phyloP scores from a whole-genome alignment of 2,113 vertebrate genomes.

The Neodontobutis hainanensis region DNA sequence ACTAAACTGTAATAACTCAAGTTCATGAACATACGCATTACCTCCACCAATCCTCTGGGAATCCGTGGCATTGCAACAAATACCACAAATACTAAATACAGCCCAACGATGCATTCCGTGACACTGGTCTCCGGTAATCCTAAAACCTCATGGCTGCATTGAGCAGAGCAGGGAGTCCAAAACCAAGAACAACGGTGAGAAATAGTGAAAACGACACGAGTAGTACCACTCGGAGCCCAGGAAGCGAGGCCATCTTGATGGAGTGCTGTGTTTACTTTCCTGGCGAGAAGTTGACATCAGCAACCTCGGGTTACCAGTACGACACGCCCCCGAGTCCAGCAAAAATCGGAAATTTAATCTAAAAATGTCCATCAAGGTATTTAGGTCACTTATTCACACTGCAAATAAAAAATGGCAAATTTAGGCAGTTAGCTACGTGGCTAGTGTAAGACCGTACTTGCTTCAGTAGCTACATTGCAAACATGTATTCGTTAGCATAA shows the following conservation, averaged over 20 bases:
- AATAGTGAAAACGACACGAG: conserved; percentile 70
- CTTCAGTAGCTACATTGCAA: too few species aligned
- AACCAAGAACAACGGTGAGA: conserved; percentile 76
- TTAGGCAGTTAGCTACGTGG: too few species aligned
- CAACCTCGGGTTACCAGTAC: background rate
- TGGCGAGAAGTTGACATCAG: background rate
- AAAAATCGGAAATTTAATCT: too few species aligned
- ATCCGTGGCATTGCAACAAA: conserved; percentile 74
- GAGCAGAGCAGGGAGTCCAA: conserved; percentile 74
- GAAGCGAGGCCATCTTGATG: conserved; percentile 67
- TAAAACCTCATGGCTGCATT: conserved; percentile 49
- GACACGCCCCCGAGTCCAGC: conserved; percentile 29
- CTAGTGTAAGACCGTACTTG: too few species aligned
- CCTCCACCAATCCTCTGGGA: conserved; percentile 78
- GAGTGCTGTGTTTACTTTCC: conserved; percentile 47
- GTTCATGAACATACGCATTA: conserved; percentile 32
- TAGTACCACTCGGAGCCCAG: conserved; percentile 21
- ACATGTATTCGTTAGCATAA: too few species aligned
- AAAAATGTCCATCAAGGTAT: too few species aligned
- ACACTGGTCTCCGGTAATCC: conserved; percentile 74
- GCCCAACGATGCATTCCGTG: conserved; percentile 73
- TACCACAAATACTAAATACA: conserved; percentile 75
- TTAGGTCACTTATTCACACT: too few species aligned
- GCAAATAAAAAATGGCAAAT: too few species aligned
- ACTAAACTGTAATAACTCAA: background rate